Evolutionary conservation across 1,140 invertebrate genomes (phyloP).

Genomic region (Coptotermes formosanus): DNA sequence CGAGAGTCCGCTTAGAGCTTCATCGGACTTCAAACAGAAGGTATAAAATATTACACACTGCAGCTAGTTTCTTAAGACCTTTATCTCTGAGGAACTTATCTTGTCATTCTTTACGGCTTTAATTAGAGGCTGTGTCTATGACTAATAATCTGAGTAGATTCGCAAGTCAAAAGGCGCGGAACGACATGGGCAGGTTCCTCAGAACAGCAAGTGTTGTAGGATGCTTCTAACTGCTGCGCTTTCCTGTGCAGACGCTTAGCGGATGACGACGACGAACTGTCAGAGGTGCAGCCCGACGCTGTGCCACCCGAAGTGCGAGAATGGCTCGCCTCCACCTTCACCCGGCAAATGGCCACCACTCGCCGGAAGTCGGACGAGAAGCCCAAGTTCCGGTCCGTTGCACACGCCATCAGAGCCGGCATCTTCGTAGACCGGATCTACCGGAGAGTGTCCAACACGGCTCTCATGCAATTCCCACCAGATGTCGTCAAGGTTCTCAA

Average conservation of each 20-base stretch:
- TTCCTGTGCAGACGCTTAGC: constrained; percentile 60
- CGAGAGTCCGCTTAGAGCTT: too few relatives aligned
- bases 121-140: too few relatives aligned
- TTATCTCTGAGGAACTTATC: too few relatives aligned
- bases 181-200: neutral
- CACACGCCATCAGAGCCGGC: constrained; percentile 95
- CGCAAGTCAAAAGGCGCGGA: too few relatives aligned
- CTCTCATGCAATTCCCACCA: constrained; percentile 84
- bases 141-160: too few relatives aligned
- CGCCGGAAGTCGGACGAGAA: constrained; percentile 74
- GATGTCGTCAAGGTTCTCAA: constrained; percentile 86
- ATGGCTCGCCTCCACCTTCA: constrained; percentile 98
- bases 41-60: too few relatives aligned
- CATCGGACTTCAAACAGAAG: too few relatives aligned
- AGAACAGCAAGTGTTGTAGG: neutral
- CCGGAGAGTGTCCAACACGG: constrained; percentile 79
- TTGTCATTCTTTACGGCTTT: too few relatives aligned
- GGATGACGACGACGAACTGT: constrained; percentile 91
- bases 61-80: too few relatives aligned
- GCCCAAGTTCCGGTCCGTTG: constrained; percentile 89
- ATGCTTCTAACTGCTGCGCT: neutral
- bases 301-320: constrained; percentile 94
- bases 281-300: constrained; percentile 92
- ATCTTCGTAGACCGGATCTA: constrained; percentile 98
- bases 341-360: constrained; percentile 76